Percentiles rank a stretch among this genome's conserved stretches.
Evolutionary conservation across 2,113 vertebrate species (phyloP).

Genomic region (Anguilla rostrata): DNA sequence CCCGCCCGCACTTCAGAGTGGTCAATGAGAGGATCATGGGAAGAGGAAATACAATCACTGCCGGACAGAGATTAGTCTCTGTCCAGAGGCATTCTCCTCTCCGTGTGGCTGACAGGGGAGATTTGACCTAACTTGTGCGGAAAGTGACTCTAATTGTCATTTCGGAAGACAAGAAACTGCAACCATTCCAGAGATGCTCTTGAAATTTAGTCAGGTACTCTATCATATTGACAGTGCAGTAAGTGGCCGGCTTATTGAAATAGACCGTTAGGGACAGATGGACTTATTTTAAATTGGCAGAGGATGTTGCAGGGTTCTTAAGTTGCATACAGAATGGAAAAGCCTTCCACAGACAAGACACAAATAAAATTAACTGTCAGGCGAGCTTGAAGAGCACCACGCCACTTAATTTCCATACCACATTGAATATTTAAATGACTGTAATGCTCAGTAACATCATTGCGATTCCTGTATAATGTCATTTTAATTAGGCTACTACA

Average conservation of each 20-base stretch:
- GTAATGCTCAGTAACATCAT: conserved; percentile 54
- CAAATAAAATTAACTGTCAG: conserved; percentile 70
- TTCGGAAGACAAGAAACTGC: conserved; percentile 75
- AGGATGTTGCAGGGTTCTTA: conserved; percentile 66
- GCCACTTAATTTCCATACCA: conserved; percentile 59
- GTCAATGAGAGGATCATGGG: conserved; percentile 65
- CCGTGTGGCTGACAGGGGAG: conserved; percentile 67
- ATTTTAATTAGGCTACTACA: conserved; percentile 35
- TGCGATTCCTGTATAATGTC: conserved; percentile 47
- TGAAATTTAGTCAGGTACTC: conserved; percentile 74
- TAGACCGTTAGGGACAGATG: conserved; percentile 72
- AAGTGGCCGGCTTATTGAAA: conserved; percentile 63
- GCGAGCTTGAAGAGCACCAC: conserved; percentile 60
- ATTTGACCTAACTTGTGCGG: conserved; percentile 72
- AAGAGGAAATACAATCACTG: conserved; percentile 67
- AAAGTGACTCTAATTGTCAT: conserved; percentile 82
- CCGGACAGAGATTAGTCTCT: conserved; percentile 71
- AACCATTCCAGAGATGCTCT: conserved; percentile 66
- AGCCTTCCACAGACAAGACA: conserved; percentile 60
- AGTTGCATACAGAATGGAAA: conserved; percentile 68
- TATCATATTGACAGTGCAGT: conserved; percentile 72
- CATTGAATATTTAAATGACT: conserved; percentile 53
- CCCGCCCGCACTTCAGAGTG: conserved; percentile 43
- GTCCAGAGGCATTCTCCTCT: conserved; percentile 60
- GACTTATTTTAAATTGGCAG: conserved; percentile 74